Percentiles rank a stretch among this genome's conserved stretches.
Evolutionary conservation across 2,888 invertebrate species (phyloP).

Genomic region (Standfussiana lucernea): DNA sequence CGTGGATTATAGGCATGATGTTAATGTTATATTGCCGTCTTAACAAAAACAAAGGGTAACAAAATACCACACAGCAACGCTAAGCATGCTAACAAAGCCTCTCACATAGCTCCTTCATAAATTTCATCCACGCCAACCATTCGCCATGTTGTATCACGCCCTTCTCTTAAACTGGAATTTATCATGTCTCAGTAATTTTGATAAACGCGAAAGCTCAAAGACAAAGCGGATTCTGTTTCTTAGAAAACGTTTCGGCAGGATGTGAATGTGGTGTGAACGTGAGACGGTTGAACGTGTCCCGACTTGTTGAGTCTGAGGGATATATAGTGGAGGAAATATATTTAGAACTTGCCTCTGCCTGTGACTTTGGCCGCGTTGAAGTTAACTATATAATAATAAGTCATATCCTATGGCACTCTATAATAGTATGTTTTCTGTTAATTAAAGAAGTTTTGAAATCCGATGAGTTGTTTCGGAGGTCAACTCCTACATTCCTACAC

Average conservation of each 20-base stretch:
- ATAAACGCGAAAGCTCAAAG: constrained; percentile 63
- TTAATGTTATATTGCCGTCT: too few relatives aligned
- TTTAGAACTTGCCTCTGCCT: constrained; percentile 23
- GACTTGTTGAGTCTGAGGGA: constrained; percentile 49
- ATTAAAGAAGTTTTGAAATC: neutral
- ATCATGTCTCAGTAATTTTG: constrained; percentile 67
- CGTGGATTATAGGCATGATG: too few relatives aligned
- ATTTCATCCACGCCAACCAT: constrained; percentile 57
- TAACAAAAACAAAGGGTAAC: constrained; percentile 19
- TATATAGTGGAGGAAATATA: constrained; percentile 22
- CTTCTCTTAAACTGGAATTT: constrained; percentile 65
- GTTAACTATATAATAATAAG: neutral
- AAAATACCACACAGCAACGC: constrained; percentile 25
- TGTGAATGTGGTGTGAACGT: constrained; percentile 37
- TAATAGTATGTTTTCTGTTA: neutral
- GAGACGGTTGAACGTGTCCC: constrained; percentile 45
- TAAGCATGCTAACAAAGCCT: constrained; percentile 46
- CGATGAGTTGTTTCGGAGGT: neutral
- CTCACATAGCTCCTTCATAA: constrained; percentile 38
- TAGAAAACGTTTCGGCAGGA: constrained; percentile 50
- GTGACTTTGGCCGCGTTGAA: neutral
- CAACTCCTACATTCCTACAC: neutral
- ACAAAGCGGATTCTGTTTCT: constrained; percentile 61
- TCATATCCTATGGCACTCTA: neutral
- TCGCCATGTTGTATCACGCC: constrained; percentile 48